These are phyloP conservation scores for Myathropa florea DNA, from an alignment of 2,888 invertebrate genomes.

Conservation along the genomic window DNA sequence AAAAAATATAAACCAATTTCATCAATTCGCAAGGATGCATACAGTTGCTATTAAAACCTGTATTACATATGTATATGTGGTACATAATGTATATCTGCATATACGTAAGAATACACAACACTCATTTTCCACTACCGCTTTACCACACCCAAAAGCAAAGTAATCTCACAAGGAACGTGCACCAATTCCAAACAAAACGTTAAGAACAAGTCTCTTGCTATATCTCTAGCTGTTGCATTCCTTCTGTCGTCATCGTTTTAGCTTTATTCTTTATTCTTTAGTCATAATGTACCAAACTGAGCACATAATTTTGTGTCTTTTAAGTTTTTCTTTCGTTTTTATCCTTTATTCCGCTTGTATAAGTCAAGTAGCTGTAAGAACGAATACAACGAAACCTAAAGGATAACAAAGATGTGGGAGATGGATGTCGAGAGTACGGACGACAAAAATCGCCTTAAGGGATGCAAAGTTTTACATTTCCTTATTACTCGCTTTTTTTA, in stretches of 20 bases:
- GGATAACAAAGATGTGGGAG: neutral
- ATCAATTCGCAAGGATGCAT: neutral
- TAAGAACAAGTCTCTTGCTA: neutral
- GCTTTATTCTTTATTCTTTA: neutral
- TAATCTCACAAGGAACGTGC: neutral
- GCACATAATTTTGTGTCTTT: constrained; percentile 4
- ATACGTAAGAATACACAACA: neutral
- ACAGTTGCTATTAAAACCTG: neutral
- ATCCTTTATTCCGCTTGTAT: neutral
- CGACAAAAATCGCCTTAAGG: neutral
- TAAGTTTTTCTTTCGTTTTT: neutral
- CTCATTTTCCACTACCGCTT: neutral
- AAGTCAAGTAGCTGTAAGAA: neutral
- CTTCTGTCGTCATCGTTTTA: neutral
- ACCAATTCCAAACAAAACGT: neutral
- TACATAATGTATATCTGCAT: neutral
- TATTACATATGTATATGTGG: neutral
- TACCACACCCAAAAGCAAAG: neutral
- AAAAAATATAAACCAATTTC: neutral
- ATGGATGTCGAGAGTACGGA: neutral
- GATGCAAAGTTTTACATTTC: constrained; percentile 1
- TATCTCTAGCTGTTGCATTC: neutral
- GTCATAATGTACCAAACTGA: constrained; percentile 6
- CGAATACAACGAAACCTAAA: neutral
- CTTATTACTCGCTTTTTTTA: neutral